Base-by-base conservation (phyloP, 2,113 vertebrate species). In the Chionodraco myersi region DNA sequence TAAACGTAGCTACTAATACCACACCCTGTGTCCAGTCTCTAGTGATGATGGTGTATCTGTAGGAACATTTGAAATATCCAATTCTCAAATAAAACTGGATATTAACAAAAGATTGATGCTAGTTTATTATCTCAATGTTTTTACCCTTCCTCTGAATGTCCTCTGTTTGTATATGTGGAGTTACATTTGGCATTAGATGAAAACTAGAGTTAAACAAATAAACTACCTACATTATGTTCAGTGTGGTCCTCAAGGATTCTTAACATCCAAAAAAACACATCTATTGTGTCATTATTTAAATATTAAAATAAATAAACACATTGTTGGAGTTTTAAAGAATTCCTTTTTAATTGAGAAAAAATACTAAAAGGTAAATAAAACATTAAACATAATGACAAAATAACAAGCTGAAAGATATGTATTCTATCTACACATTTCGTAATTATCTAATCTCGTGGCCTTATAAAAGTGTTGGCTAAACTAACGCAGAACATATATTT, bases 81-180 rank as follows among this genome's bases (percentile, higher is more conserved):
- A 54, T 69, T 85, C 48, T 80, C 26, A 13, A 89, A 92, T 93
- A 92, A 92, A 94, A 78, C 68, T 83, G 58, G 87, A 88, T 85
- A 63, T 90, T 83, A 41, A 79, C 21, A 49, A 60, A 41, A 51
- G 36, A 41, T 44, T 69, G 16, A 48, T 53, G 14, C 21, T 10
- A 59, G 21, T 57, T 74, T 4, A 5, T 77, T 72, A 15, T 62
- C 54, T 48, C 49, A 10, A 3, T 36, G 21, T 21, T 63, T 69
- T 44, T 8, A 6, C 34, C 10, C 3, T 8, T 21, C 21, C 21
- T 21, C 21, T 21, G 21, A 21, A 21, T 21, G 21, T 23, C 48
- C 4, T 47, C 14, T 44, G 23, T 54, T 34, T 61, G 12, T 62
- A 30, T 11, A 41, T 75, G 14, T 26, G 21, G 21, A 21, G 9